Percentiles rank a stretch among this genome's conserved stretches.
Conservation (phyloP, 2,888 invertebrate genomes). For the Heliconius cydno region DNA sequence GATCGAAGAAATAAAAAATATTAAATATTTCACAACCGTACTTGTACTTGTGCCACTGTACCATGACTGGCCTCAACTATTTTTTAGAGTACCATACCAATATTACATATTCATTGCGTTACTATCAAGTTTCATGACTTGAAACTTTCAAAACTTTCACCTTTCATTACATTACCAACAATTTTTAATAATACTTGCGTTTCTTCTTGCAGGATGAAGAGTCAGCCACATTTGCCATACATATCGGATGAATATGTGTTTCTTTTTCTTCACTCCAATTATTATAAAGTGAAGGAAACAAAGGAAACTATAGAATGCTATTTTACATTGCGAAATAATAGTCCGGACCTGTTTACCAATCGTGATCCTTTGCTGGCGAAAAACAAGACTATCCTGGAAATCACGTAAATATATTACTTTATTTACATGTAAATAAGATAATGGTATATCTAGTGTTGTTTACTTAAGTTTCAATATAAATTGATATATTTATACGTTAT, state of each 20-base stretch:
- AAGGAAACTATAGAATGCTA: slow-evolving; percentile 79
- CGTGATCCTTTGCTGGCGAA: slow-evolving; percentile 80
- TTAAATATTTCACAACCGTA: no score
- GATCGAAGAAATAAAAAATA: no score
- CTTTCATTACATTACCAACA: background rate
- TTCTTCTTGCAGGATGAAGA: slow-evolving; percentile 81
- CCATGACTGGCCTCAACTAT: no score
- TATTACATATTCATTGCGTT: background rate
- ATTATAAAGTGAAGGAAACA: slow-evolving; percentile 76
- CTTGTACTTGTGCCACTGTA: no score
- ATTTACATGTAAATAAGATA: background rate
- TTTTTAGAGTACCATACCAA: no score
- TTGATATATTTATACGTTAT: no score
- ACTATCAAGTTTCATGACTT: background rate
- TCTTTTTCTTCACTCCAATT: slow-evolving; percentile 86
- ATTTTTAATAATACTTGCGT: background rate
- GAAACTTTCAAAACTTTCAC: background rate
- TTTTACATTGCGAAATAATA: slow-evolving; percentile 83
- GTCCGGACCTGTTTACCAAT: slow-evolving; percentile 84
- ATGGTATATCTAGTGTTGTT: background rate
- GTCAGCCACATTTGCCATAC: slow-evolving; percentile 84
- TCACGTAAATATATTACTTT: slow-evolving; percentile 82
- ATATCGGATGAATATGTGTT: slow-evolving; percentile 85
- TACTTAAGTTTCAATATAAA: background rate
- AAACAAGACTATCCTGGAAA: slow-evolving; percentile 81